Conservation (phyloP, 2,113 vertebrate species). For the Hemicordylus capensis region DNA sequence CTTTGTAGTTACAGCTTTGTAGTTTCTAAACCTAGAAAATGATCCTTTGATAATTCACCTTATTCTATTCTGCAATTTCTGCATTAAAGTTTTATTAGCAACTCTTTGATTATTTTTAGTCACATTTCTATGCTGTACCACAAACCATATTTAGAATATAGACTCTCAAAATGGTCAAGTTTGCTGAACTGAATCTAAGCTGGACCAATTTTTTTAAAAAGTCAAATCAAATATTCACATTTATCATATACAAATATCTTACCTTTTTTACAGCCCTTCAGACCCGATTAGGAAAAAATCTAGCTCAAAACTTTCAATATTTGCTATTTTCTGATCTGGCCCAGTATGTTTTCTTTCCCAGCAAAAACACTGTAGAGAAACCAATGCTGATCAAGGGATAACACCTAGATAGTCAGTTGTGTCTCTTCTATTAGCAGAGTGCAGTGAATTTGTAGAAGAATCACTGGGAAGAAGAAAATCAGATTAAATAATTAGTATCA, state of each 20-base stretch:
- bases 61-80: background rate
- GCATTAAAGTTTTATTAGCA: background rate
- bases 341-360: background rate
- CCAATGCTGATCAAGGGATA: slow-evolving; percentile 26
- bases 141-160: slow-evolving; percentile 17
- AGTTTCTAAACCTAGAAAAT: background rate
- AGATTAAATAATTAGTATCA: slow-evolving; percentile 99
- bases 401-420: slow-evolving; percentile 59
- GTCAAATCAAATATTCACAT: background rate
- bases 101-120: slow-evolving; percentile 15
- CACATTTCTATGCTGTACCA: background rate
- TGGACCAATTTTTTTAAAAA: background rate
- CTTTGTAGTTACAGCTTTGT: background rate
- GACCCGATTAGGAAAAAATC: slow-evolving; percentile 35
- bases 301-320: slow-evolving; percentile 11
- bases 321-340: slow-evolving; percentile 8
- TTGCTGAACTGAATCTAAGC: background rate
- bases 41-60: background rate
- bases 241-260: slow-evolving; percentile 21
- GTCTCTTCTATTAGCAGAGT: slow-evolving; percentile 60
- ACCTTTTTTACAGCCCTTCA: slow-evolving; percentile 25
- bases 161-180: background rate
- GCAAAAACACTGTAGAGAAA: background rate
- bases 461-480: slow-evolving; percentile 89
- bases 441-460: slow-evolving; percentile 71